Evolutionary conservation across 1,140 invertebrate genomes (phyloP), one percentile per base, ranked within the genome.

Genomic region (Drosophila varians): DNA sequence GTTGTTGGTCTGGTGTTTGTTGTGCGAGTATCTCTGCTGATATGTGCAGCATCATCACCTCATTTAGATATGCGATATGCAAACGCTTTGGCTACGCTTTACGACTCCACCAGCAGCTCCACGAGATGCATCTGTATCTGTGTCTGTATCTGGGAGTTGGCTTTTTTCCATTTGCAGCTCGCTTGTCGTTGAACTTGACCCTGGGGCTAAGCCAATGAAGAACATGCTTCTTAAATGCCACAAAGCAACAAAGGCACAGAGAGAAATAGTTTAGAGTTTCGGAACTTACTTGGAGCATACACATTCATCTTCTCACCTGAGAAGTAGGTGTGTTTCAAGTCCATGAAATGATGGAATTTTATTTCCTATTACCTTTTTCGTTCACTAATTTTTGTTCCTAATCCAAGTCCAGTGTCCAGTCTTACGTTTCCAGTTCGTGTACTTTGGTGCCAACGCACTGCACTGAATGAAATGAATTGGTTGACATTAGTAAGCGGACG

Each of bases 61-160:
- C 80, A 84, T 84, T 84, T 84, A 84, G 80, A 84, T 84, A 84
- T 84, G 80, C 80, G 80, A 84, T 84, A 84, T 84, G 80, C 80
- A 84, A 84, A 84, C 60, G 72, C 77, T 83, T 79, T 61, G 62
- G 42, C 72, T 75, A 64, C 68, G 53, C 76, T 70, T 71, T 57
- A 54, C 79, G 73, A 77, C 75, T 75, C 70, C 75, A 31, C 46
- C 66, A 18, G 58, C 54, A 26, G 21, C 40, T 11, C 21, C 21
- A 14, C 1, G 58, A 25, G 19, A 16, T 19, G 28, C 9, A 8
- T 2, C 28, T 18, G 28, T 45, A 7, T 34, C 19, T 73, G 43
- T 28, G 54, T 48, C 26, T 61, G 26, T 31, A 25, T 71, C 34
- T 11, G 16, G 23, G 45, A 25, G 68, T 46, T 36, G 31, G 25